Evolutionary conservation across 2,888 invertebrate species (phyloP).

Genomic region (Brachypalpus laphriformis): DNA sequence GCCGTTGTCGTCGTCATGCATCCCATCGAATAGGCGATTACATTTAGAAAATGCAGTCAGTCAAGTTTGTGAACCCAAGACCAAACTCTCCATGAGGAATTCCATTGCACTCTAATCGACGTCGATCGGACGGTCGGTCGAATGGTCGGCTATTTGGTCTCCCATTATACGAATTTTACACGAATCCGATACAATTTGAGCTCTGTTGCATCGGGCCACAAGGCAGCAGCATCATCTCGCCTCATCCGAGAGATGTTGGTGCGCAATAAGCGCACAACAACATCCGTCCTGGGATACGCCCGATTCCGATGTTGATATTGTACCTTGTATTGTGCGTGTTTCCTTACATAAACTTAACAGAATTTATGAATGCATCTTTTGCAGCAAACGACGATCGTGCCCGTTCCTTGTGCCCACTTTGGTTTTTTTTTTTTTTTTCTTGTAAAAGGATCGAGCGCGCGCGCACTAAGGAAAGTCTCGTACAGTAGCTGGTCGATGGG

Average conservation of each 20-base stretch:
- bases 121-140: constrained; percentile 64
- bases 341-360: constrained; percentile 66
- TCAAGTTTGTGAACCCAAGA: constrained; percentile 68
- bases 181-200: constrained; percentile 72
- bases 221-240: constrained; percentile 11
- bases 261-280: neutral
- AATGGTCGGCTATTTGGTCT: constrained; percentile 62
- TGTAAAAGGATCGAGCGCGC: constrained; percentile 38
- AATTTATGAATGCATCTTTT: constrained; percentile 69
- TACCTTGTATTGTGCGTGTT: constrained; percentile 69
- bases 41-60: constrained; percentile 73
- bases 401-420: constrained; percentile 28
- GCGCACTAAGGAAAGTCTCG: constrained; percentile 50
- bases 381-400: constrained; percentile 40
- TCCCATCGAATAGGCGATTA: constrained; percentile 69
- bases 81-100: constrained; percentile 63
- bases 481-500: constrained; percentile 54
- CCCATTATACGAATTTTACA: constrained; percentile 70
- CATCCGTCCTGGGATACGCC: constrained; percentile 62
- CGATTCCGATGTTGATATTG: constrained; percentile 62
- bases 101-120: constrained; percentile 73
- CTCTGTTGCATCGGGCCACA: constrained; percentile 47
- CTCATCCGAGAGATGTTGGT: constrained; percentile 11
- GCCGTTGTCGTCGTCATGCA: constrained; percentile 60
- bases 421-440: constrained; percentile 7